Conservation (phyloP, 2,888 invertebrate species). For the Erpobdella octoculata region DNA sequence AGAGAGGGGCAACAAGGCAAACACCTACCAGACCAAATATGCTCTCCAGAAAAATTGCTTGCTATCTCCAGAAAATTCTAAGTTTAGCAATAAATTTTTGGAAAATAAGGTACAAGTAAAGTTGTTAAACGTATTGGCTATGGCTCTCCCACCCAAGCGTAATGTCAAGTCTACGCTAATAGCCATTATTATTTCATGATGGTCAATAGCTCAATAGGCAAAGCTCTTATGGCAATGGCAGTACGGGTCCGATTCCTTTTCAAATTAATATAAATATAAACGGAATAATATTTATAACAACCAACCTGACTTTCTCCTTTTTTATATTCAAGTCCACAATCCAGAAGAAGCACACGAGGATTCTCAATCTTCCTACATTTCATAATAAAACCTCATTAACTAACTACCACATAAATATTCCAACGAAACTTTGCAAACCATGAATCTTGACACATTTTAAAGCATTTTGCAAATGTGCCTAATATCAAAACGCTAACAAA, state of each 20-base stretch:
- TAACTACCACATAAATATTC: too few relatives aligned
- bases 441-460: too few relatives aligned
- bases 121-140: not conserved
- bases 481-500: too few relatives aligned
- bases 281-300: not conserved
- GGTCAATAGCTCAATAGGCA: too few relatives aligned
- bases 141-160: not conserved
- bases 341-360: conserved; percentile 84
- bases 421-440: too few relatives aligned
- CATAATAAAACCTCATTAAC: not conserved
- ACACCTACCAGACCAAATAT: too few relatives aligned
- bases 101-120: not conserved
- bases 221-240: too few relatives aligned
- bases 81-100: too few relatives aligned
- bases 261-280: not conserved
- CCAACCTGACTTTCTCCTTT: conserved; percentile 81
- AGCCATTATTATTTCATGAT: too few relatives aligned
- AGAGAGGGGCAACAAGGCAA: too few relatives aligned
- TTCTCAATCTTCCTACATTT: conserved; percentile 72
- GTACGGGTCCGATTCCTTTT: too few relatives aligned
- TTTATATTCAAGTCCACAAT: conserved; percentile 94
- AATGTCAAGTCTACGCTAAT: not conserved
- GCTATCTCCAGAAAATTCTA: not conserved
- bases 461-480: not conserved
- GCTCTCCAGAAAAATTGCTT: not conserved